phyloP scores from a whole-genome alignment of 2,113 vertebrate species.

The Toxotes chatareus region DNA sequence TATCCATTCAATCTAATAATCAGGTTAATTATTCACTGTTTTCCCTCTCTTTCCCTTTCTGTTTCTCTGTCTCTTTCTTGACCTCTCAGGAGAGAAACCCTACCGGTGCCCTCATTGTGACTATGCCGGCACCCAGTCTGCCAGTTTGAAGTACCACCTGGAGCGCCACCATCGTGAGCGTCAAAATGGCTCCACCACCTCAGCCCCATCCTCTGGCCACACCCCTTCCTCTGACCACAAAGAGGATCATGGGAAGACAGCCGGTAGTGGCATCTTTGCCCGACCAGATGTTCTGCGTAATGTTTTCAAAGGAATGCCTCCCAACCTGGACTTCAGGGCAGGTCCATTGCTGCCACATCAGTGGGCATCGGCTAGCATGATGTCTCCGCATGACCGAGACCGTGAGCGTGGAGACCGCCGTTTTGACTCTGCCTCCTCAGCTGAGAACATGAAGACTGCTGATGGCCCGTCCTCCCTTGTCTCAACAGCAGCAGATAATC shows the following conservation, averaged over 20 bases:
- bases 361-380: slow-evolving; percentile 89
- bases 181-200: slow-evolving; percentile 90
- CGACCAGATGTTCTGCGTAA: slow-evolving; percentile 94
- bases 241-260: slow-evolving; percentile 88
- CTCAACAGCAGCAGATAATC: slow-evolving; percentile 83
- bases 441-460: slow-evolving; percentile 88
- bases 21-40: slow-evolving; percentile 83
- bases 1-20: slow-evolving; percentile 81
- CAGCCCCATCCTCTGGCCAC: slow-evolving; percentile 88
- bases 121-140: slow-evolving; percentile 98
- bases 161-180: slow-evolving; percentile 96
- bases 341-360: slow-evolving; percentile 90
- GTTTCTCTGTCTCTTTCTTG: slow-evolving; percentile 63
- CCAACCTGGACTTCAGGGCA: slow-evolving; percentile 91
- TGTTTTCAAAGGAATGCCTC: slow-evolving; percentile 93
- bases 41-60: slow-evolving; percentile 67
- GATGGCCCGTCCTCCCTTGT: slow-evolving; percentile 81
- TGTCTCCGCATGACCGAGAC: slow-evolving; percentile 86
- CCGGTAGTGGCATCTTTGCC: slow-evolving; percentile 89
- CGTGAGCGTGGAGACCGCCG: slow-evolving; percentile 84
- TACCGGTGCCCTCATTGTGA: slow-evolving; percentile 99
- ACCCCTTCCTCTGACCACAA: slow-evolving; percentile 89
- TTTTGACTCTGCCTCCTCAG: slow-evolving; percentile 84
- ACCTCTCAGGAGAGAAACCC: slow-evolving; percentile 94
- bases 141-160: slow-evolving; percentile 97